Base-by-base conservation (phyloP, 2,888 invertebrate genomes). In the Pandemis corylana region DNA sequence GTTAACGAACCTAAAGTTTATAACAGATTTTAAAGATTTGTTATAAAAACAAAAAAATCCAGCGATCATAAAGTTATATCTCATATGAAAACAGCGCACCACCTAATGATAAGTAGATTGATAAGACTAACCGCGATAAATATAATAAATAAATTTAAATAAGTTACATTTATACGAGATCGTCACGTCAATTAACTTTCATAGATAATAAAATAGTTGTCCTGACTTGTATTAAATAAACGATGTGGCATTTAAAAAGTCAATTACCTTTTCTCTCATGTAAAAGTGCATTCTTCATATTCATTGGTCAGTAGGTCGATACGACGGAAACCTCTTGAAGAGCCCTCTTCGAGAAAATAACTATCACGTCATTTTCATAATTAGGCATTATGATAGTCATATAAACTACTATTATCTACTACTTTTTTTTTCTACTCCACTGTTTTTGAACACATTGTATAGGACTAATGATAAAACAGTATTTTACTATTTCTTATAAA, bases 21-120 rank as follows among this genome's bases (percentile, higher is more conserved):
- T 53, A 51, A 51, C 67, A 67, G 67, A 67, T 53, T 67, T 15
- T 53, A 51, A 53, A 67, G 67, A 67, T 53, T 67, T 15, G 5
- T n/a, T 9, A 15, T n/a, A 15, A 59, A 59, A 28, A 59, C 12
- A 59, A n/a, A 20, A 0, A 41, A 67, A 67, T 41, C 36, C 41
- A 9, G 51, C 41, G 51, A 5, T 51, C 66, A 41, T 66, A 66
- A 66, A 66, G 15, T 28, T 49, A 65, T 36, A 15, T 65, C 28
- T 49, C 15, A 12, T 4, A 5, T 36, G 20, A 51, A 49, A 20
- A 28, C 20, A 64, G 5, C 5, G 20, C 20, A 3, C 13, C 9
- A 49, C 15, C 9, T 49, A 28, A 3, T n/a, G 7, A 36, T 51
- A 59, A 59, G 20, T 28, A 28, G 59, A 6, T 20, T 59, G 66